These are phyloP conservation scores for Distichodus sexfasciatus DNA, from an alignment of 2,797 vertebrate species.

Conservation along the genomic window DNA sequence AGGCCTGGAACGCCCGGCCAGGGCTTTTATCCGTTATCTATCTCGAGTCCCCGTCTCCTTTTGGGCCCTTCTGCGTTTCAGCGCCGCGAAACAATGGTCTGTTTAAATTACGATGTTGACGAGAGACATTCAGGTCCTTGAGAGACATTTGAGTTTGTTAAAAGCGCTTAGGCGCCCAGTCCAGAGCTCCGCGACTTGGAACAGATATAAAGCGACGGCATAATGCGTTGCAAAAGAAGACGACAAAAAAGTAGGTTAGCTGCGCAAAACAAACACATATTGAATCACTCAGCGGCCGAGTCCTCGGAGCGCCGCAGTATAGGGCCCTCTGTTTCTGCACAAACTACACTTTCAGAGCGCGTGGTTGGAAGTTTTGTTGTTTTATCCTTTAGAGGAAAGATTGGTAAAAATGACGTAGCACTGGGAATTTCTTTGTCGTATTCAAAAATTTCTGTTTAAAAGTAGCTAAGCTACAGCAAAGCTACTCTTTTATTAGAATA, in stretches of 20 bases:
- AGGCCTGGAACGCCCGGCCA: constrained; percentile 69
- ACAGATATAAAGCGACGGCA: neutral
- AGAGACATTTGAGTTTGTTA: neutral
- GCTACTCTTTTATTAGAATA: too few species aligned
- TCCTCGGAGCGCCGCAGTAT: neutral
- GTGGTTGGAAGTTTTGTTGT: too few species aligned
- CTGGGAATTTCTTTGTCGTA: too few species aligned
- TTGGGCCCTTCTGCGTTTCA: neutral
- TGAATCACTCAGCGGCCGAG: constrained; percentile 29
- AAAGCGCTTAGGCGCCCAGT: neutral
- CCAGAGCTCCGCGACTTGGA: neutral
- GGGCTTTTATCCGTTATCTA: constrained; percentile 39
- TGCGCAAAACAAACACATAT: constrained; percentile 40
- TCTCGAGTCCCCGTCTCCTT: constrained; percentile 1
- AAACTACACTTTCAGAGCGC: too few species aligned
- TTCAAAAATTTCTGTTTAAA: too few species aligned
- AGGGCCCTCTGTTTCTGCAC: constrained; percentile 14
- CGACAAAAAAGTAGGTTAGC: neutral
- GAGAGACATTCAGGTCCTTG: neutral
- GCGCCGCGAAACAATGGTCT: neutral
- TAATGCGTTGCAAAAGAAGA: neutral
- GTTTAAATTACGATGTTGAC: neutral
- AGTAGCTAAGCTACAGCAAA: too few species aligned
- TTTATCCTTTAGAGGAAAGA: too few species aligned
- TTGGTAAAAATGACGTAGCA: too few species aligned